These are phyloP conservation scores for Trachemys scripta DNA, from an alignment of 2,113 vertebrate species.

Conservation along the genomic window DNA sequence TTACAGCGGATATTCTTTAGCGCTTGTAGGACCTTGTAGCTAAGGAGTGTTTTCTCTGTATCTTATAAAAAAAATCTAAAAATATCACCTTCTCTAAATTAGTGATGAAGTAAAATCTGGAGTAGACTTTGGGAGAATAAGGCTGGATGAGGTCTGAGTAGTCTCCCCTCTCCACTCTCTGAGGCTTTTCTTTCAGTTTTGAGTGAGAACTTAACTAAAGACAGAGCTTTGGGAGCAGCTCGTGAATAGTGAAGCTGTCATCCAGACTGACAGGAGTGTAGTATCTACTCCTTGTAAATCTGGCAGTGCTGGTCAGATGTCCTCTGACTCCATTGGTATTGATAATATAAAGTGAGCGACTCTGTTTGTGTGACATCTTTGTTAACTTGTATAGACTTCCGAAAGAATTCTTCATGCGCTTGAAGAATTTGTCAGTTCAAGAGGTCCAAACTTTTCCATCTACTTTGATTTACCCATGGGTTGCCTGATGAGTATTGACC, in stretches of 20 bases:
- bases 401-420: not conserved
- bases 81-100: not conserved
- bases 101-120: not conserved
- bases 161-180: not conserved
- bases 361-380: not conserved
- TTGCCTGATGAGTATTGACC: not conserved
- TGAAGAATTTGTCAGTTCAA: not conserved
- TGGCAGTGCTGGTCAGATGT: constrained; percentile 6
- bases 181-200: not conserved
- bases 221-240: not conserved
- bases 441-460: not conserved
- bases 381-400: not conserved
- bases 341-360: constrained; percentile 37
- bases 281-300: constrained; percentile 14
- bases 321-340: constrained; percentile 31
- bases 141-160: not conserved
- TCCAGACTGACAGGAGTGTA: constrained; percentile 31
- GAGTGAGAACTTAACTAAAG: not conserved
- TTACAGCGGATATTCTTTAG: not conserved
- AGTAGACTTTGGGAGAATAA: not conserved
- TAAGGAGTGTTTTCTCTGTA: not conserved
- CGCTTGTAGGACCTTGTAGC: not conserved
- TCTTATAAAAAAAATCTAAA: not conserved
- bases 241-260: not conserved
- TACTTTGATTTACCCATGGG: not conserved